A percentile compares a stretch with the other conserved stretches of the same genome.
Conservation (phyloP, 1,140 invertebrate genomes). For the Gonioctena quinquepunctata region DNA sequence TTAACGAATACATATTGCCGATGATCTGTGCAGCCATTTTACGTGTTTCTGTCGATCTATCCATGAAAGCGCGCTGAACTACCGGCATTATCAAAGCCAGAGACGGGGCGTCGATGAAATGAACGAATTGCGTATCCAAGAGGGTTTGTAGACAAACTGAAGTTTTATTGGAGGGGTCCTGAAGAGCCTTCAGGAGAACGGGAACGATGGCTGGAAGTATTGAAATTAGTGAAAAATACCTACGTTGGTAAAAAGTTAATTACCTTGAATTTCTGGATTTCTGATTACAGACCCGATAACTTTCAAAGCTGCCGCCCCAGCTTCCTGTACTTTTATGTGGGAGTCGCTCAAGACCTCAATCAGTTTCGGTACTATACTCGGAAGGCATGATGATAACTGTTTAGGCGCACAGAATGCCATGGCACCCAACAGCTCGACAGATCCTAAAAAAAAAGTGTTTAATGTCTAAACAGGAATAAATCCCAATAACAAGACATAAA, state of each 20-base stretch:
- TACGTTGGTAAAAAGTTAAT: constrained; percentile 46
- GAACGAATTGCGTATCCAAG: constrained; percentile 97
- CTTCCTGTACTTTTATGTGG: constrained; percentile 96
- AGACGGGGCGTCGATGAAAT: constrained; percentile 98
- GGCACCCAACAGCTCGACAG: constrained; percentile 93
- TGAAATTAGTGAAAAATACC: background rate
- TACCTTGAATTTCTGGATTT: constrained; percentile 97
- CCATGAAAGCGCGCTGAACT: constrained; percentile 94
- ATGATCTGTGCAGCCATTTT: constrained; percentile 99
- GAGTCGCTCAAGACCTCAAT: constrained; percentile 98
- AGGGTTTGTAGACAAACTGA: constrained; percentile 88
- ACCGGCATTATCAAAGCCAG: constrained; percentile 99
- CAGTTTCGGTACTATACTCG: constrained; percentile 97
- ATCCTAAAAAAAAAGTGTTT: too few relatives aligned
- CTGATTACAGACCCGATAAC: constrained; percentile 97
- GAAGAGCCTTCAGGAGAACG: constrained; percentile 86
- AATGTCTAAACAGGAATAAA: too few relatives aligned
- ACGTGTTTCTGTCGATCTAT: constrained; percentile 94
- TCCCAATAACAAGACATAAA: too few relatives aligned
- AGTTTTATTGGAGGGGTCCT: constrained; percentile 96
- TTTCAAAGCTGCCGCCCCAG: constrained; percentile 91
- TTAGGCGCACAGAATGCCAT: constrained; percentile 99
- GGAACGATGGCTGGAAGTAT: constrained; percentile 80
- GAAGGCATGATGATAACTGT: constrained; percentile 95
- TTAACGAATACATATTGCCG: constrained; percentile 99